Conservation (phyloP, 1,140 invertebrate genomes). For the Ectropis grisescens region DNA sequence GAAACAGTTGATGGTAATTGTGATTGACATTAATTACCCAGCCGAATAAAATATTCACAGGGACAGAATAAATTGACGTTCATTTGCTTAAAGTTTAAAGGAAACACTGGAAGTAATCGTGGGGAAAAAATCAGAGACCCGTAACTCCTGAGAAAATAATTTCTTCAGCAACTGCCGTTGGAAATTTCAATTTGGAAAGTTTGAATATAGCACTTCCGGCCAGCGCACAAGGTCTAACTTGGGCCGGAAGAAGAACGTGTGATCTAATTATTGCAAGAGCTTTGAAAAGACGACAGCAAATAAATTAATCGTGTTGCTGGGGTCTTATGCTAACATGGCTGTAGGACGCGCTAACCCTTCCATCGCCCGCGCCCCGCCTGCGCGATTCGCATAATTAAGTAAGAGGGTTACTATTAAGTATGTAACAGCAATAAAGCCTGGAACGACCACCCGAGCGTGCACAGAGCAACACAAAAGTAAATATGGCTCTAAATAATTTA, state of each 20-base stretch:
- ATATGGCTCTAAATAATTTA: slow-evolving; percentile 40
- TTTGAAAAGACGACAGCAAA: slow-evolving; percentile 28
- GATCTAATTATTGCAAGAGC: slow-evolving; percentile 16
- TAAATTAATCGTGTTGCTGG: slow-evolving; percentile 42
- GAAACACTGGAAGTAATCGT: slow-evolving; percentile 19
- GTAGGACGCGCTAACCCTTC: slow-evolving; percentile 27
- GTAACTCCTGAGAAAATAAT: too few species aligned
- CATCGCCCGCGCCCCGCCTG: slow-evolving; percentile 20
- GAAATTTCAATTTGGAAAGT: too few species aligned
- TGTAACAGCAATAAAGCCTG: slow-evolving; percentile 52
- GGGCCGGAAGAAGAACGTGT: slow-evolving; percentile 3
- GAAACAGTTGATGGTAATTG: slow-evolving; percentile 11
- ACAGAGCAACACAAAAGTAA: slow-evolving; percentile 33
- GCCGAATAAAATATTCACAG: slow-evolving; percentile 11
- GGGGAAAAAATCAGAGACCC: slow-evolving; percentile 16
- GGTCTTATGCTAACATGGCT: slow-evolving; percentile 31
- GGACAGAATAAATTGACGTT: slow-evolving; percentile 32
- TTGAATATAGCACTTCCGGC: too few species aligned
- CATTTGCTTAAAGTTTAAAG: slow-evolving; percentile 28
- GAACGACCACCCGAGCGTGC: slow-evolving; percentile 23
- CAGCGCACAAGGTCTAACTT: too few species aligned
- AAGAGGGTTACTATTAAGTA: slow-evolving; percentile 60
- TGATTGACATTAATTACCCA: slow-evolving; percentile 11
- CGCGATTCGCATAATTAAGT: slow-evolving; percentile 58
- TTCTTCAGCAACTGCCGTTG: too few species aligned